Evolutionary conservation across 2,113 vertebrate species (phyloP).

Genomic region (Saccopteryx bilineata): DNA sequence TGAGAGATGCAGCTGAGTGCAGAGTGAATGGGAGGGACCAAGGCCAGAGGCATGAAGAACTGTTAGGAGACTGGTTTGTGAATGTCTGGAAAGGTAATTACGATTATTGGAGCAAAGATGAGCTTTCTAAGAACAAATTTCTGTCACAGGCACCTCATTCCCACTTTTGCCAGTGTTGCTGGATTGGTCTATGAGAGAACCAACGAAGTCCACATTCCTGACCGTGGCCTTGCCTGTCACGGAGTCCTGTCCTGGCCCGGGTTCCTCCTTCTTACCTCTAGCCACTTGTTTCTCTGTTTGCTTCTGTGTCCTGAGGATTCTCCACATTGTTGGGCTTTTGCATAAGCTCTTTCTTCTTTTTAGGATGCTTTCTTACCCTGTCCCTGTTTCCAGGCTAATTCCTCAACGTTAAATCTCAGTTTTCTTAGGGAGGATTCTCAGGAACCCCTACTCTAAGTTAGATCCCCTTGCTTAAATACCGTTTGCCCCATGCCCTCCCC

Average conservation of each 20-base stretch:
- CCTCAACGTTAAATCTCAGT: background rate
- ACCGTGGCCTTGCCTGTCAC: background rate
- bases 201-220: background rate
- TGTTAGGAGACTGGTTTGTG: background rate
- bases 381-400: background rate
- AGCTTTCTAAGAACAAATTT: background rate
- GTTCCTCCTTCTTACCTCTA: background rate
- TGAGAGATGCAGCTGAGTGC: background rate
- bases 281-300: background rate
- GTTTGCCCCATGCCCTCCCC: background rate
- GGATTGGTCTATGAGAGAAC: background rate
- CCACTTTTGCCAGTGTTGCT: background rate
- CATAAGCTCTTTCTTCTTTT: background rate
- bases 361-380: background rate
- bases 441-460: too few relatives aligned
- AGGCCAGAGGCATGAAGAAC: background rate
- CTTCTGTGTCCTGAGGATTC: background rate
- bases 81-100: background rate
- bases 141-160: background rate
- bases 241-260: too few relatives aligned
- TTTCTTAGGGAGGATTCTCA: background rate
- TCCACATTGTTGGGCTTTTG: background rate
- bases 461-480: background rate
- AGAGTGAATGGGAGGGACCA: background rate
- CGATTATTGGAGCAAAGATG: background rate